Base-by-base conservation (phyloP, 2,113 vertebrate species). In the Gallinago paraguaiae region DNA sequence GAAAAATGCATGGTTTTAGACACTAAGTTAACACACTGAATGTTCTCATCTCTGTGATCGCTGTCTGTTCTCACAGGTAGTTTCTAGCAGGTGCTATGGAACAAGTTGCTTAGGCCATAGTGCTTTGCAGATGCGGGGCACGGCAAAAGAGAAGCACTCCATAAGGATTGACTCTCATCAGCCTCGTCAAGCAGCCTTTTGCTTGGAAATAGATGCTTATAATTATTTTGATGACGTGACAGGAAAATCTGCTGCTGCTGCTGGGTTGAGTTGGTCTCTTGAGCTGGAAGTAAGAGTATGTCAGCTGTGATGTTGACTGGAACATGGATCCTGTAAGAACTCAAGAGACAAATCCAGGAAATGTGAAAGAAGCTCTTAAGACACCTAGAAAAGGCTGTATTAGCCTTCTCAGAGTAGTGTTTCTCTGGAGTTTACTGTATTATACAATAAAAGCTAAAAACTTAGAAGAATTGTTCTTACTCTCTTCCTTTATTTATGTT, bases 401-500 rank as follows among this genome's bases (percentile, higher is more conserved):
- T 88, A 56, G 54, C 17, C 12, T 90, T 90, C 41, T 79, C 60
- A 81, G 53, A 81, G 48, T 63, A 68, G 59, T 2, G 1, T 89
- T 88, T 81, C 53, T 90, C 37, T 69, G 50, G 50, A 71, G 30
- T 43, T 46, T 88, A 41, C 50, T 86, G 24, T 82, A n/a, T 72
- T 84, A 37, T 41, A 72, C 65, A 75, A 84, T 60, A 75, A 75
- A 92, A 89, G 45, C 43, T 57, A 82, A 90, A 90, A 70, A 37
- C 18, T 71, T 77, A 7, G 22, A 83, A 84, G 24, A 67, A n/a
- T 83, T 92, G 28, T 79, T 93, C 31, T 77, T 80, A 8, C 37
- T 83, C 23, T 71, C 50, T 91, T 92, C 56, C 50, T 92, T 83
- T 86, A 17, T 86, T 92, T 95, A 10, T 96, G 86, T 88, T 94